Percentiles rank a stretch among this genome's conserved stretches.
phyloP scores from a whole-genome alignment of 1,140 invertebrate species.

The Saccostrea glomerata region DNA sequence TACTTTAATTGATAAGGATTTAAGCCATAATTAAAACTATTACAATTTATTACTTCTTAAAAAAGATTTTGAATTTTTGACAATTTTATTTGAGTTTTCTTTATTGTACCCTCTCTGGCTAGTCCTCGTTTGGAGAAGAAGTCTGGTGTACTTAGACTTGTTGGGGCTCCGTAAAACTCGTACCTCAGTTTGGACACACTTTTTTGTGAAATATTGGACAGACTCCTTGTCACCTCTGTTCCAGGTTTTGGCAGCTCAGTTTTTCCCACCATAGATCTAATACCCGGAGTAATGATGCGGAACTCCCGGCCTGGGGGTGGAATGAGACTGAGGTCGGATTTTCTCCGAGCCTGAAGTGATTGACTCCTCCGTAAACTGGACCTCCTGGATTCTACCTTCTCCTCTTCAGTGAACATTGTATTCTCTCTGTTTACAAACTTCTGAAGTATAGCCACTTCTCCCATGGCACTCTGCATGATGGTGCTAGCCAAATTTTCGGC shows the following conservation, averaged over 20 bases:
- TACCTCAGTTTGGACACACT: slow-evolving; percentile 45
- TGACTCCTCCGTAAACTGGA: slow-evolving; percentile 42
- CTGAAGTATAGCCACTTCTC: slow-evolving; percentile 43
- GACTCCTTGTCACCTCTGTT: slow-evolving; percentile 41
- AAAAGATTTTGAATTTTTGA: too few species aligned
- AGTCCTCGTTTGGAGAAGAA: slow-evolving; percentile 56
- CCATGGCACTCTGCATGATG: slow-evolving; percentile 55
- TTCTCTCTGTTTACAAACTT: slow-evolving; percentile 25
- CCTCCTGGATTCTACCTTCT: background rate
- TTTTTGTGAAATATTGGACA: slow-evolving; percentile 50
- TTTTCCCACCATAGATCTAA: slow-evolving; percentile 38
- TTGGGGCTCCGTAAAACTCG: slow-evolving; percentile 18
- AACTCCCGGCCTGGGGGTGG: slow-evolving; percentile 8
- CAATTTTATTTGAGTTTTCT: too few species aligned
- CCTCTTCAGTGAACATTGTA: slow-evolving; percentile 5
- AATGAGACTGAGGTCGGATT: slow-evolving; percentile 27
- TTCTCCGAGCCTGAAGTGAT: slow-evolving; percentile 32
- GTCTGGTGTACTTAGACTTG: slow-evolving; percentile 61
- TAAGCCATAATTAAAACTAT: too few species aligned
- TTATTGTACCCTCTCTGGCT: slow-evolving; percentile 18
- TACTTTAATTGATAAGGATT: too few species aligned
- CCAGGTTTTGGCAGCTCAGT: slow-evolving; percentile 46
- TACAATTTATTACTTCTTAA: too few species aligned
- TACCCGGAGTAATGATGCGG: background rate
- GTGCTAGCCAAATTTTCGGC: slow-evolving; percentile 58